A percentile compares a stretch with the other conserved stretches of the same genome.
phyloP scores from a whole-genome alignment of 2,888 invertebrate genomes.

The Eupelmus urozonus region DNA sequence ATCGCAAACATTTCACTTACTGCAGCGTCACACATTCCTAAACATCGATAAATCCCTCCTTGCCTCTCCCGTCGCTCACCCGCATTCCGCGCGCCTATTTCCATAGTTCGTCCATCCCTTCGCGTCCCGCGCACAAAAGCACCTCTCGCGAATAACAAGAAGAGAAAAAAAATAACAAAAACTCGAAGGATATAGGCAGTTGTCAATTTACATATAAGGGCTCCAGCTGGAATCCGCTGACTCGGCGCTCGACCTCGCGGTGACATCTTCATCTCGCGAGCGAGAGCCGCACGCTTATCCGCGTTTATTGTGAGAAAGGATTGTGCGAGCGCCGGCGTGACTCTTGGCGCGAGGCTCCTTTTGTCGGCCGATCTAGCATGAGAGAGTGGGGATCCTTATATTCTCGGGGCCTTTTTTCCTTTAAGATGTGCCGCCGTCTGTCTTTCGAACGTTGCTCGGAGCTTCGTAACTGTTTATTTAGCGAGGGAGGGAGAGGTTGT shows the following conservation, averaged over 20 bases:
- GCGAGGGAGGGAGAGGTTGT: no score
- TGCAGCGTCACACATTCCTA: constrained; percentile 3
- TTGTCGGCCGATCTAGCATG: constrained; percentile 26
- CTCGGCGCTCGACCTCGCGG: constrained; percentile 64
- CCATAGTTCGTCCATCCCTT: background rate
- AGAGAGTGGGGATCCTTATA: background rate
- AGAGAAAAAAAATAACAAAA: background rate
- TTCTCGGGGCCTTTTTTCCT: no score
- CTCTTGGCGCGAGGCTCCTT: constrained; percentile 30
- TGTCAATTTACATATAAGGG: constrained; percentile 57
- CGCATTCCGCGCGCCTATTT: constrained; percentile 8
- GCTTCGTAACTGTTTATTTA: no score
- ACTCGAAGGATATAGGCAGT: constrained; percentile 22
- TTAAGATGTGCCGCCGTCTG: no score
- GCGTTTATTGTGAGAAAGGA: no score
- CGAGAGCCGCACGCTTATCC: background rate
- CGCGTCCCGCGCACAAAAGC: constrained; percentile 9
- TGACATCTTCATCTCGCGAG: constrained; percentile 54
- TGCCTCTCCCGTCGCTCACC: background rate
- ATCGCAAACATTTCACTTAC: background rate
- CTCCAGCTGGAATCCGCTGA: constrained; percentile 69
- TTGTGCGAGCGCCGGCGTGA: constrained; percentile 30
- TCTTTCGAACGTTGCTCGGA: no score
- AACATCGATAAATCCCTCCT: constrained; percentile 26
- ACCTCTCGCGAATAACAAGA: constrained; percentile 1